Evolutionary conservation across 2,113 vertebrate species (phyloP).

Genomic region (Pedetes capensis): DNA sequence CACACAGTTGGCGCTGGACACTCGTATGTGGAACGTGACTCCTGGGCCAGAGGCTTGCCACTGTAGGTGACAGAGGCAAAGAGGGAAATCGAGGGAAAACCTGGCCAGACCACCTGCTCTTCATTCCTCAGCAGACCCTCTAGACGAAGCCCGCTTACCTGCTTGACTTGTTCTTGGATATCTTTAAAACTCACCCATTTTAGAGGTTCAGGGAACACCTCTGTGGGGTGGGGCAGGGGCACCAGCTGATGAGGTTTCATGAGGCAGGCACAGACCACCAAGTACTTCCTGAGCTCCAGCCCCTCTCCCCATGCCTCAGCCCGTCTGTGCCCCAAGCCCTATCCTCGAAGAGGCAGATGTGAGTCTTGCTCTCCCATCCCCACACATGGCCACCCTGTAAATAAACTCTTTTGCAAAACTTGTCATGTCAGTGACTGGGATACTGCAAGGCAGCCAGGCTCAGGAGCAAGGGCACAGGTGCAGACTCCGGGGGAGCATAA

Average conservation of each 20-base stretch:
- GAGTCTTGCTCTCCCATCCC: background rate
- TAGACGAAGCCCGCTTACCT: fast-evolving
- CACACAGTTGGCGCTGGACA: background rate
- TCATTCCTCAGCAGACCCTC: background rate
- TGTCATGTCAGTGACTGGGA: background rate
- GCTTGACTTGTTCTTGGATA: background rate
- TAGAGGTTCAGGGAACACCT: background rate
- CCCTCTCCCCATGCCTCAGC: no score
- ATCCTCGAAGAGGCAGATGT: background rate
- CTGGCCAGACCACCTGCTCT: background rate
- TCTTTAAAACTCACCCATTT: background rate
- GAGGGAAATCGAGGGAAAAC: background rate
- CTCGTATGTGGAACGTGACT: background rate
- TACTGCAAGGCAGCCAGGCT: background rate
- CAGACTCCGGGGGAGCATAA: background rate
- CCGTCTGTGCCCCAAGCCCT: no score
- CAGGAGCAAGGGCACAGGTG: background rate
- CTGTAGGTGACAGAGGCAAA: background rate
- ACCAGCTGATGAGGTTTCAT: background rate
- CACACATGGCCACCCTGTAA: no score
- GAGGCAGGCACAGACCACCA: background rate
- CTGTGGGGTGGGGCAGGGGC: background rate
- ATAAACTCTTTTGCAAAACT: background rate
- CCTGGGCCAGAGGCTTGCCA: background rate
- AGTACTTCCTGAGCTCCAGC: background rate